Evolutionary conservation across 2,797 vertebrate species (phyloP), one percentile per base, ranked within the genome.

Genomic region (Melanogrammus aeglefinus): DNA sequence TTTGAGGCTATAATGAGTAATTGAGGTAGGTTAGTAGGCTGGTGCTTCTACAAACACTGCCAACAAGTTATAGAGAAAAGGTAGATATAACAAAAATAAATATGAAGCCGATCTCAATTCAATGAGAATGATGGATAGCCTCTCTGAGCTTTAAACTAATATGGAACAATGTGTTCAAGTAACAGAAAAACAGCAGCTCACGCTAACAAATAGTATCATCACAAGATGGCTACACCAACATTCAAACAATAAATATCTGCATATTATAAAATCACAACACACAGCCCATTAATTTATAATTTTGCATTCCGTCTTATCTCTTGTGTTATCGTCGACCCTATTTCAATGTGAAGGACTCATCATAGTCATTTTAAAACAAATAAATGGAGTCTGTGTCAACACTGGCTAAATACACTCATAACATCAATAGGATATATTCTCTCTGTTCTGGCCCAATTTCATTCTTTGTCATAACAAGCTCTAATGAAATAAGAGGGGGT

Each of bases 401-500:
- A 79, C 78, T 82, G 78, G 77, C 78, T 78, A 85, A 84, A 85
- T 85, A 47, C 72, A 41, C 39, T 80, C 88, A 90, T 90, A 86
- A 85, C 81, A 88, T 88, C 85, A 85, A 77, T 76, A 77, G 78
- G 79, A 78, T 82, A 81, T 77, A 80, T 82, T 82, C 57, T 72
- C 75, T 83, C 73, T 82, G 78, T 82, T 82, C 77, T 81, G 71
- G 73, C 74, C 73, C 77, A 77, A 75, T 89, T 84, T 70, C 77
- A 84, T 72, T 82, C 51, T 84, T 85, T 90, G 84, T 90, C 83
- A 79, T 77, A 82, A 84, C 80, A 87, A 83, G 75, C 83, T 80
- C 35, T 80, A 73, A 76, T 74, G 66, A 87, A 88, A 85, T 82
- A 85, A 80, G 29, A 76, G 76, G 77, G 78, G 74, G 77, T 77